Conservation (phyloP, 1,140 invertebrate genomes). For the Lordiphosa stackelbergi region DNA sequence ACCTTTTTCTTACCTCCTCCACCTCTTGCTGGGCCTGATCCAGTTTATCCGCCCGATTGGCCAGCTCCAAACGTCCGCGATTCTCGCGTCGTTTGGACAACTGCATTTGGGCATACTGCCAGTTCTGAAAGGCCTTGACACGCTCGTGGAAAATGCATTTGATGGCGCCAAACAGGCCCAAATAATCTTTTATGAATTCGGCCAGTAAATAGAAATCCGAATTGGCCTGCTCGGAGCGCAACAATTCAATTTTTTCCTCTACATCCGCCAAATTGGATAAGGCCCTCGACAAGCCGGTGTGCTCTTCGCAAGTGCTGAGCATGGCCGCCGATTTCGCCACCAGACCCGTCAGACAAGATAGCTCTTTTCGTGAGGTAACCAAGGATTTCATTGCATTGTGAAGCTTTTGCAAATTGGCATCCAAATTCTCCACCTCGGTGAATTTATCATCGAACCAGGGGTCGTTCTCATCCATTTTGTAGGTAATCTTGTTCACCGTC, state of each 20-base stretch:
- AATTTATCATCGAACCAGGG: constrained; percentile 99
- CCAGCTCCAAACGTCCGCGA: constrained; percentile 94
- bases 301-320: constrained; percentile 96
- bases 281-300: constrained; percentile 93
- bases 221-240: constrained; percentile 95
- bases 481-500: constrained; percentile 98
- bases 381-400: constrained; percentile 93
- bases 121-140: constrained; percentile 97
- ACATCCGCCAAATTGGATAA: constrained; percentile 95
- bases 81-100: constrained; percentile 95
- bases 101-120: constrained; percentile 97
- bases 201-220: constrained; percentile 95
- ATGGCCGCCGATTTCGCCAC: constrained; percentile 92
- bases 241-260: constrained; percentile 87
- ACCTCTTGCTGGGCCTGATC: constrained; percentile 93
- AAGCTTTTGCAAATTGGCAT: constrained; percentile 92
- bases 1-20: constrained; percentile 83
- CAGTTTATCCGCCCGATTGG: constrained; percentile 92
- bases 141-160: constrained; percentile 99
- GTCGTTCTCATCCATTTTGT: constrained; percentile 99
- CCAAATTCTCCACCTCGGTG: constrained; percentile 93
- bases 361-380: constrained; percentile 90
- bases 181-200: constrained; percentile 97
- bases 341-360: constrained; percentile 86
- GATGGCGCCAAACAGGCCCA: constrained; percentile 93